A percentile compares a stretch with the other conserved stretches of the same genome.
These are phyloP conservation scores for Andrena hattorfiana DNA, from an alignment of 2,888 invertebrate genomes.

Conservation along the genomic window DNA sequence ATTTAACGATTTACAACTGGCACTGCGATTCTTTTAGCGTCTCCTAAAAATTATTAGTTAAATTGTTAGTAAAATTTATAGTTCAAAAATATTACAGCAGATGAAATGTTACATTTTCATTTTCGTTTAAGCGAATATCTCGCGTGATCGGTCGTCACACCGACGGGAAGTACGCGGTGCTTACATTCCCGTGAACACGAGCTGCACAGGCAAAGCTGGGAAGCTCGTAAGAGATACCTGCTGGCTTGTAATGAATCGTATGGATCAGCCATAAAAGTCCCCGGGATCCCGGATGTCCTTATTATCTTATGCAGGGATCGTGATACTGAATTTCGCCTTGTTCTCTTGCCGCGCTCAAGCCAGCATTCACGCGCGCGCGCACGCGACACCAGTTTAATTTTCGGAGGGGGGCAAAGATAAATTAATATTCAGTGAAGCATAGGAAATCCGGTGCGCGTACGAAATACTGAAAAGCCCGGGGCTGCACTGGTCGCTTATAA, in stretches of 20 bases:
- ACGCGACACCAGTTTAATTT: slow-evolving; percentile 24
- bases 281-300: slow-evolving; percentile 43
- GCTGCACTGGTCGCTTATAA: background rate
- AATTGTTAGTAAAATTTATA: too few species aligned
- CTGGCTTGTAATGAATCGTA: slow-evolving; percentile 52
- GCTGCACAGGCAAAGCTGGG: slow-evolving; percentile 18
- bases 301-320: slow-evolving; percentile 50
- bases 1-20: too few species aligned
- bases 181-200: slow-evolving; percentile 31
- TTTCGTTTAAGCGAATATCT: slow-evolving; percentile 35
- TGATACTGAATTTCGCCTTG: slow-evolving; percentile 29
- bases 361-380: background rate
- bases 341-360: background rate
- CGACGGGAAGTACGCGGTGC: slow-evolving; percentile 29
- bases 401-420: slow-evolving; percentile 22
- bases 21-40: too few species aligned
- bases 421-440: slow-evolving; percentile 48
- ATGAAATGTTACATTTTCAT: slow-evolving; percentile 33
- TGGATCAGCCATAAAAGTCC: slow-evolving; percentile 54
- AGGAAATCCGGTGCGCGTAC: slow-evolving; percentile 33
- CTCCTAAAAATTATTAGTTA: too few species aligned
- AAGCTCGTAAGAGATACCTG: slow-evolving; percentile 52
- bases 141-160: slow-evolving; percentile 34
- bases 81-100: slow-evolving; percentile 25
- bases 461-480: slow-evolving; percentile 16